These are phyloP conservation scores for Coenonympha arcania DNA, from an alignment of 2,888 invertebrate species.

Conservation along the genomic window DNA sequence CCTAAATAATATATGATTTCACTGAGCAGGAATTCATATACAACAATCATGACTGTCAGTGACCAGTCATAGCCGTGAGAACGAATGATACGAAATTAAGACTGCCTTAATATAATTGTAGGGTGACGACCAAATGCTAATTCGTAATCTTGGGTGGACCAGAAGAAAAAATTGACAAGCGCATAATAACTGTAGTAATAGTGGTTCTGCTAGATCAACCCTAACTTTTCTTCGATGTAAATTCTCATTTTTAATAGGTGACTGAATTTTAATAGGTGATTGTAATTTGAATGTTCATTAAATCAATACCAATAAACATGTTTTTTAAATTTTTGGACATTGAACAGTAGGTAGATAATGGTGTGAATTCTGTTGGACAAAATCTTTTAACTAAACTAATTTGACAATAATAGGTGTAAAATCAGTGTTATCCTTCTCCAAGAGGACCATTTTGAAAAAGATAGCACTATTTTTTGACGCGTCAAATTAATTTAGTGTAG, in stretches of 20 bases:
- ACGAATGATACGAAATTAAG: conserved; percentile 14
- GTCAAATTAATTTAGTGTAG: too few species aligned
- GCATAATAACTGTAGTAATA: background rate
- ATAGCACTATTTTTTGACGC: too few species aligned
- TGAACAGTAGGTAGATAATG: too few species aligned
- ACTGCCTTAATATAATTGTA: conserved; percentile 54
- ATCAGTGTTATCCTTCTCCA: too few species aligned
- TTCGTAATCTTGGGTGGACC: conserved; percentile 34
- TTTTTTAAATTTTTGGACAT: too few species aligned
- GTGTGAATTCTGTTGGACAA: too few species aligned
- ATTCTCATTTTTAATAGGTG: too few species aligned
- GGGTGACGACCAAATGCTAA: conserved; percentile 52
- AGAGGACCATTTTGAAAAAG: too few species aligned
- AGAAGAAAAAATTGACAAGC: conserved; percentile 2
- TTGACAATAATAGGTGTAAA: too few species aligned
- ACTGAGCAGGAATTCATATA: conserved; percentile 12
- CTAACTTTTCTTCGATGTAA: background rate
- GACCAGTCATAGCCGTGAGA: conserved; percentile 30
- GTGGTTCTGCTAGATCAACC: conserved; percentile 2
- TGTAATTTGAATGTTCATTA: background rate
- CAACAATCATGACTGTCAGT: conserved; percentile 9
- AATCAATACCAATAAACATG: too few species aligned
- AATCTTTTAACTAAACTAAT: too few species aligned
- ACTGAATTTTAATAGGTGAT: background rate
- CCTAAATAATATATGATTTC: conserved; percentile 11